A percentile compares a stretch with the other conserved stretches of the same genome.
phyloP scores from a whole-genome alignment of 2,888 invertebrate genomes.

The Himalopsyche anomala region DNA sequence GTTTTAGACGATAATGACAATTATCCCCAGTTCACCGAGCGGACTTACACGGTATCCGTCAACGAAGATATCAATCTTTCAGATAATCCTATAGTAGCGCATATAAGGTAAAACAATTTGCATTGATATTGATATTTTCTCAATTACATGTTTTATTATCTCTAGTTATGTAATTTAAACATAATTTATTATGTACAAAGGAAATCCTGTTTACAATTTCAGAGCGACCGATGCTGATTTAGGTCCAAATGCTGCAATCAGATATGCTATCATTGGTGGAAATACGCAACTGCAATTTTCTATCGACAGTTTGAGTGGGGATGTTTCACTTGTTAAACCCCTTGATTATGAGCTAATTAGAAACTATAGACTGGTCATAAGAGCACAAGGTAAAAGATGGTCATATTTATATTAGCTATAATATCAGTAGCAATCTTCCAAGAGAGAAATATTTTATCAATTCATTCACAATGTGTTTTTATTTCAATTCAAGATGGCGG shows the following conservation, averaged over 20 bases:
- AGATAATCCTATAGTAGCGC: constrained; percentile 89
- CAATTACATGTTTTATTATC: not conserved
- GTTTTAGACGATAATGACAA: constrained; percentile 95
- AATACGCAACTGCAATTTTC: constrained; percentile 96
- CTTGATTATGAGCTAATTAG: constrained; percentile 93
- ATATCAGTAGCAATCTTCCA: no score
- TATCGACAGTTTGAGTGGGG: constrained; percentile 95
- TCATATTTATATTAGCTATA: no score
- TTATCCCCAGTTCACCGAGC: constrained; percentile 93
- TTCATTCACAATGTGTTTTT: not conserved
- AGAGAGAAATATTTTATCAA: not conserved
- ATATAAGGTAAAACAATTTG: constrained; percentile 76
- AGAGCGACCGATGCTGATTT: constrained; percentile 95
- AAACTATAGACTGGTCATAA: constrained; percentile 91
- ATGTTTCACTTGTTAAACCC: constrained; percentile 90
- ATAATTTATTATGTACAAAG: not conserved
- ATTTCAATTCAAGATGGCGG: constrained; percentile 85
- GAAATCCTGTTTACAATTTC: constrained; percentile 57
- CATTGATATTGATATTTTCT: not conserved
- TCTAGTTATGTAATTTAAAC: not conserved
- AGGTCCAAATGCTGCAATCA: constrained; percentile 93
- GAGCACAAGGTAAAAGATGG: constrained; percentile 84
- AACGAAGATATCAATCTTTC: constrained; percentile 93
- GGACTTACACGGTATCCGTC: constrained; percentile 90
- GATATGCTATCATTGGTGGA: constrained; percentile 96